Evolutionary conservation across 2,113 vertebrate species (phyloP).

Genomic region (Callithrix jacchus): DNA sequence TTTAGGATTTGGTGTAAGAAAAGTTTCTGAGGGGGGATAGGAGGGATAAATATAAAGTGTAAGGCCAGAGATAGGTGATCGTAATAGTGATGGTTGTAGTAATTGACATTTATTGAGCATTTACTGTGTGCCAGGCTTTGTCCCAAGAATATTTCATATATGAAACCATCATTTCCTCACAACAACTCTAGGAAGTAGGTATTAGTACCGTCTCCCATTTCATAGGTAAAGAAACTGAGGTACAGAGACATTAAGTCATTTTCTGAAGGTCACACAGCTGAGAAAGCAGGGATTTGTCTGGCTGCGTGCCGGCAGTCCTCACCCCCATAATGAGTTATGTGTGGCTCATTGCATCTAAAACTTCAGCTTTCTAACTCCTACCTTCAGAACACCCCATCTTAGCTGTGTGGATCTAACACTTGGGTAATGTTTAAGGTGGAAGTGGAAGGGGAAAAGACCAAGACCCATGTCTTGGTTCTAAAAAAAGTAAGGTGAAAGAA

Average conservation of each 20-base stretch:
- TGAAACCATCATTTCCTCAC: background rate
- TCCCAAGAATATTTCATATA: background rate
- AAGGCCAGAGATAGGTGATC: background rate
- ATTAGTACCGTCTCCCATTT: background rate
- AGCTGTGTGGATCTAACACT: background rate
- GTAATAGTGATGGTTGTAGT: background rate
- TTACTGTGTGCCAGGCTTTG: background rate
- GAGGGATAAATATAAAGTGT: background rate
- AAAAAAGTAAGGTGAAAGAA: background rate
- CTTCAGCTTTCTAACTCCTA: background rate
- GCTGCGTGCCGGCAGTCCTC: background rate
- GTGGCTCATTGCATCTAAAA: background rate
- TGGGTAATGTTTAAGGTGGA: background rate
- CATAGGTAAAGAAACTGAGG: background rate
- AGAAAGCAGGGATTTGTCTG: background rate
- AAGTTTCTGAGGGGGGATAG: background rate
- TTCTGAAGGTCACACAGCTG: background rate
- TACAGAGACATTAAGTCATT: background rate
- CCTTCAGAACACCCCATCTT: background rate
- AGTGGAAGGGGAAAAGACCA: background rate
- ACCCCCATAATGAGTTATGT: accelerated
- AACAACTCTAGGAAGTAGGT: background rate
- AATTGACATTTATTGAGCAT: background rate
- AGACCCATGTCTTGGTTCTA: background rate
- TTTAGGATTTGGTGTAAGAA: background rate